Conservation (phyloP, 1,140 invertebrate genomes). For the Lepidurus arcticus region DNA sequence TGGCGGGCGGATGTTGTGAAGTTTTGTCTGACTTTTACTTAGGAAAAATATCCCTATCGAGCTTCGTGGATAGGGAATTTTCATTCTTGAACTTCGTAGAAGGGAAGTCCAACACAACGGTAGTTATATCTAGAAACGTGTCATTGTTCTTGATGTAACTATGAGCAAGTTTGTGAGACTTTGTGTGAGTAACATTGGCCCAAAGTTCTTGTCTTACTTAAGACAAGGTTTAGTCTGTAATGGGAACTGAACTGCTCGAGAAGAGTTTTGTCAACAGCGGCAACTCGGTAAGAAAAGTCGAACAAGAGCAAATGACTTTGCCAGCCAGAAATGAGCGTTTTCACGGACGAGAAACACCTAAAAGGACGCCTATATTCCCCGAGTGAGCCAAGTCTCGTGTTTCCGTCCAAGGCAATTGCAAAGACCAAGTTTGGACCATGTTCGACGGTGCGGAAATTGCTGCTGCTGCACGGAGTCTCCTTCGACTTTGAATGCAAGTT, state of each 20-base stretch:
- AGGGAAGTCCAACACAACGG: no score
- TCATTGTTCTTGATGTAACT: neutral
- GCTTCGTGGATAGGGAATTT: no score
- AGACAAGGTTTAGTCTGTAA: neutral
- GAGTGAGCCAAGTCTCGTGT: neutral
- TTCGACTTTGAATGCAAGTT: neutral
- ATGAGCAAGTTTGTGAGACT: neutral
- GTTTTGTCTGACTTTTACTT: no score
- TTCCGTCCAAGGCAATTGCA: neutral
- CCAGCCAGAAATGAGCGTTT: neutral
- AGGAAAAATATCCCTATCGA: no score
- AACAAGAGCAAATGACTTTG: constrained; percentile 3
- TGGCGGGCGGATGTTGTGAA: no score
- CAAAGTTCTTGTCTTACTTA: constrained; percentile 8
- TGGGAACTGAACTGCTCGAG: neutral
- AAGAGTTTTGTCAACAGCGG: constrained; percentile 17
- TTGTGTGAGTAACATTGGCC: neutral
- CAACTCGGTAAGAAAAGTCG: neutral
- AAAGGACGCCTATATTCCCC: neutral
- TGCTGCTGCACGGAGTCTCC: constrained; percentile 3
- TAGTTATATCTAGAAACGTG: no score
- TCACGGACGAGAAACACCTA: neutral
- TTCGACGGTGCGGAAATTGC: constrained; percentile 11
- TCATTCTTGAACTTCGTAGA: no score
- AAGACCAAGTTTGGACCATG: constrained; percentile 18